Conservation (phyloP, 1,140 invertebrate genomes). For the Megathymus violae region DNA sequence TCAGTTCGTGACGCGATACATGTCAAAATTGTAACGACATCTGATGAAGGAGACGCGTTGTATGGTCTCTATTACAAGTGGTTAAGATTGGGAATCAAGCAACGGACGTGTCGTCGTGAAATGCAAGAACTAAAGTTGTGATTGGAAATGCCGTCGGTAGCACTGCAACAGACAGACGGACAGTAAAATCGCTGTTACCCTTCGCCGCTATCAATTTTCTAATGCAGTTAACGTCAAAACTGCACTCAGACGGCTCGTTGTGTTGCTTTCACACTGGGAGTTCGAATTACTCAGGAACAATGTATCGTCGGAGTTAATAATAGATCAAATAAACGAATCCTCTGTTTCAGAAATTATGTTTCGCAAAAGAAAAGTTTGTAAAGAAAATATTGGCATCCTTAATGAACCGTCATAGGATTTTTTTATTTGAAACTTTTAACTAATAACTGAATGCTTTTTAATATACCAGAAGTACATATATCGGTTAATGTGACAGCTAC, state of each 20-base stretch:
- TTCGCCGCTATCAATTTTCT: slow-evolving; percentile 57
- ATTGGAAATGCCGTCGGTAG: slow-evolving; percentile 27
- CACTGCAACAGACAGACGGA: slow-evolving; percentile 32
- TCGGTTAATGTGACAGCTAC: too few species aligned
- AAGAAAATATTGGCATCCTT: too few species aligned
- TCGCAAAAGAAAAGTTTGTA: too few species aligned
- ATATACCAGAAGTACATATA: too few species aligned
- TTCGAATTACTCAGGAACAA: slow-evolving; percentile 2
- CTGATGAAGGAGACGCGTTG: not conserved
- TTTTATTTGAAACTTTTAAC: not conserved
- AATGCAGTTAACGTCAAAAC: slow-evolving; percentile 57
- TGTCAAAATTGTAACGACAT: slow-evolving; percentile 15
- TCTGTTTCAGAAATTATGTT: not conserved
- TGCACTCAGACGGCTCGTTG: slow-evolving; percentile 32
- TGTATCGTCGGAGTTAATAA: slow-evolving; percentile 2
- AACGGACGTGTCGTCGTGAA: not conserved
- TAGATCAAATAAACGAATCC: slow-evolving; percentile 2
- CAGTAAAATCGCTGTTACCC: slow-evolving; percentile 52
- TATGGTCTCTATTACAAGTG: slow-evolving; percentile 1
- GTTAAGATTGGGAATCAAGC: slow-evolving; percentile 11
- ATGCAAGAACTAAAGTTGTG: slow-evolving; percentile 13
- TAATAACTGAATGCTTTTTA: too few species aligned
- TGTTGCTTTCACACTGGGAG: slow-evolving; percentile 11
- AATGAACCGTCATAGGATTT: too few species aligned
- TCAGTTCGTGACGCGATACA: slow-evolving; percentile 19